Evolutionary conservation across 2,113 vertebrate species (phyloP), one percentile per base, ranked within the genome.

Genomic region (Cromileptes altivelis): DNA sequence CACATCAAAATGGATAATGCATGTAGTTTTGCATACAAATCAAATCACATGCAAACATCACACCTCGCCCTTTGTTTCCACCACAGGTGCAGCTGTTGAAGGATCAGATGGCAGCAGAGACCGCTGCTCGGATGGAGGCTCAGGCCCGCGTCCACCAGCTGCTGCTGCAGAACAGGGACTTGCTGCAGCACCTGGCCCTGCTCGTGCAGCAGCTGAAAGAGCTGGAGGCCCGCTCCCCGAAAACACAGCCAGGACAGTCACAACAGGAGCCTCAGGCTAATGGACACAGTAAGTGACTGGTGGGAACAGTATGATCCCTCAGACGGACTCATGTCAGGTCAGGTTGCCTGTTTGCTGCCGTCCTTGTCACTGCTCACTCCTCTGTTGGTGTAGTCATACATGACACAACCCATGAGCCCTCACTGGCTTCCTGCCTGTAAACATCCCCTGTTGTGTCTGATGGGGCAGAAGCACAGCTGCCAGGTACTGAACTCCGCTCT

Each of bases 201-300:
- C 94, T 96, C n/a, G 97, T 97, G 88, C 93, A 94, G 88, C 97
- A 97, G 88, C 94, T 98, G 53, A 95, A 95, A 2, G 95, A 96
- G 78, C 91, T 97, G 85, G 96, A 97, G 86, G 85, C 88, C 63
- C 91, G 79, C 75, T 2, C 85, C 40, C 68, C 82, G 0, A 82
- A 71, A 74, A 45, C 81, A 8, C 79, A 49, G 8, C 30, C 81
- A 8, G 84, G 53, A 42, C 62, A 49, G 47, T 56, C 62, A 0
- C 88, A 70, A 6, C 85, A 45, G 64, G 79, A 88, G 60, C 56
- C 62, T 27, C 79, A 50, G 18, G 71, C 85, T 53, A 89, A 92
- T 14, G 83, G 87, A 75, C 86, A 80, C 64, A 68, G 95, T 95
- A 80, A 94, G 94, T 88, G 63, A 79, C 61, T 2, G 58, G n/a